A percentile compares a stretch with the other conserved stretches of the same genome.
These are phyloP conservation scores for Paedocypris sp. DNA, from an alignment of 2,113 vertebrate genomes.

Conservation along the genomic window DNA sequence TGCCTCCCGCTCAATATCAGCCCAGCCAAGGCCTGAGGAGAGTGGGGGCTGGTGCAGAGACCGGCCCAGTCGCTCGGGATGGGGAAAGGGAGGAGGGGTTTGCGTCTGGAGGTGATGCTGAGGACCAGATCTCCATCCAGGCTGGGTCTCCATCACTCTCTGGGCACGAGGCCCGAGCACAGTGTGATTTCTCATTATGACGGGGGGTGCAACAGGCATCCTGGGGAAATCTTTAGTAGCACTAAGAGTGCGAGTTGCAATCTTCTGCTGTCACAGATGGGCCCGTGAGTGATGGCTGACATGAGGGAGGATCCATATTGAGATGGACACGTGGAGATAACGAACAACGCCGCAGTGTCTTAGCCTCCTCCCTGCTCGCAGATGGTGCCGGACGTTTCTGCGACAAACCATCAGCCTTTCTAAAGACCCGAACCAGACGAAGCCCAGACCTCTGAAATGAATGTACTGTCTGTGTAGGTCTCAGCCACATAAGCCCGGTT, in stretches of 20 bases:
- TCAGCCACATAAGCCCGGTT: constrained; percentile 1
- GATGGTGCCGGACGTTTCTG: background rate
- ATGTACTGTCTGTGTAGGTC: background rate
- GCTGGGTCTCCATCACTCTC: constrained; percentile 32
- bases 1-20: constrained; percentile 49
- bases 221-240: constrained; percentile 43
- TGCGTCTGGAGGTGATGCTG: background rate
- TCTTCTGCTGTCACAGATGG: constrained; percentile 34
- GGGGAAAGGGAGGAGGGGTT: background rate
- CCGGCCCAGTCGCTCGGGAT: background rate
- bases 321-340: constrained; percentile 33
- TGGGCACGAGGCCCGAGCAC: constrained; percentile 34
- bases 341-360: constrained; percentile 22
- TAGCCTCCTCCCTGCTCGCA: background rate
- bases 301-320: constrained; percentile 3
- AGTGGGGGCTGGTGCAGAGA: constrained; percentile 17
- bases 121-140: constrained; percentile 20
- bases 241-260: constrained; percentile 26
- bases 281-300: background rate
- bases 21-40: constrained; percentile 32
- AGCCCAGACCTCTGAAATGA: background rate
- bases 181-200: constrained; percentile 47
- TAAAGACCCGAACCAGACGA: constrained; percentile 11
- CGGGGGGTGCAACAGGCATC: constrained; percentile 17
- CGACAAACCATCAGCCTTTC: constrained; percentile 6